Evolutionary conservation across 2,888 invertebrate genomes (phyloP), one percentile per base, ranked within the genome.

Genomic region (Euplagia quadripunctaria): DNA sequence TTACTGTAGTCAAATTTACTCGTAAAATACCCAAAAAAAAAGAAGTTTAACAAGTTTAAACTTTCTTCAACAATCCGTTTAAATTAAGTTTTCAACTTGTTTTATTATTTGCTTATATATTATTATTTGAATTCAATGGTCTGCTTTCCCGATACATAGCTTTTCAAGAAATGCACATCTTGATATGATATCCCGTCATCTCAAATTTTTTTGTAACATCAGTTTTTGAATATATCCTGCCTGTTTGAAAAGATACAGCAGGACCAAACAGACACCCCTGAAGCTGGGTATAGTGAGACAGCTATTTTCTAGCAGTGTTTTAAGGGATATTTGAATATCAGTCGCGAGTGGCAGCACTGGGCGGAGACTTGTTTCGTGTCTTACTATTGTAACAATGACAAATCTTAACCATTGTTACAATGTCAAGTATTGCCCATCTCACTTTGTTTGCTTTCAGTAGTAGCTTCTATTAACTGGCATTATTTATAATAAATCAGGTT

Each of bases 381-480:
- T 67, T 42, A 66, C 67, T 41, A 83, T 84, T 82, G 87, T 82
- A 79, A 89, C 90, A 87, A 91, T 92, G 91, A 90, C 90, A 88
- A 87, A 86, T 86, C 87, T 79, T 73, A 82, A 83, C 89, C 88
- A 92, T 94, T 94, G 93, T 93, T 90, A 83, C 79, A 81, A 85
- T 86, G 88, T 88, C 86, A 89, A 89, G 89, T 88, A 89, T 61
- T 61, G 86, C 84, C 85, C 85, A 85, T 87, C 84, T 88, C 86
- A 89, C 86, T 86, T 83, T 91, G 91, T 93, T 94, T 92, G 91
- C 92, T 91, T 92, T 90, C 92, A 84, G 92, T 91, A 91, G 90
- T 91, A 81, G 86, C 79, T 82, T 82, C 75, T 74, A 78, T 75
- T 77, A 76, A 68, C 58, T 72, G 66, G 68, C 55, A 20, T 43